phyloP scores from a whole-genome alignment of 2,797 vertebrate species.

The Ptychadena robeensis region DNA sequence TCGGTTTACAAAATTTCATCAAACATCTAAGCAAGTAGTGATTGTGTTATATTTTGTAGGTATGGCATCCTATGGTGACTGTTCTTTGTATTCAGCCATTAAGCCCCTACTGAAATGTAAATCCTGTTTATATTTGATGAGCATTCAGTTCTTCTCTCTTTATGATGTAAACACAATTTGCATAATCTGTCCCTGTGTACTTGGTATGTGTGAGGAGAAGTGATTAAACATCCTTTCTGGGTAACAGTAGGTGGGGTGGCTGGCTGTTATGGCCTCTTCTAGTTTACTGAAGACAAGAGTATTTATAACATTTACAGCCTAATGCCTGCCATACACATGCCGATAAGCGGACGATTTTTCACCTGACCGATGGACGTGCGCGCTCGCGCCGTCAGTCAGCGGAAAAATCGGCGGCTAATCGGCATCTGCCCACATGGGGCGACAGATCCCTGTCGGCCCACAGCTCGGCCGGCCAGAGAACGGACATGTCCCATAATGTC shows the following conservation, averaged over 20 bases:
- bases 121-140: neutral
- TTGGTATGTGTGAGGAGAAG: neutral
- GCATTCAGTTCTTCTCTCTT: neutral
- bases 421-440: no score
- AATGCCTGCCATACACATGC: no score
- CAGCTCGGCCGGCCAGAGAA: no score
- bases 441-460: no score
- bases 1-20: neutral
- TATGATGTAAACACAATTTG: neutral
- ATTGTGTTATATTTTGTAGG: neutral
- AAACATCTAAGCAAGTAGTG: neutral
- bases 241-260: conserved; percentile 7
- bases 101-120: neutral
- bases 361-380: no score
- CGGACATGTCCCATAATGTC: no score
- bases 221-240: neutral
- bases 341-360: no score
- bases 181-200: neutral
- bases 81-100: neutral
- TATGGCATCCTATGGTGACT: neutral
- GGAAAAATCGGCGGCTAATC: no score
- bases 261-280: neutral
- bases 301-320: no score
- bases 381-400: no score
- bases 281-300: conserved; percentile 12